These are phyloP conservation scores for Asbolus verrucosus DNA, from an alignment of 1,140 invertebrate genomes.

Conservation along the genomic window DNA sequence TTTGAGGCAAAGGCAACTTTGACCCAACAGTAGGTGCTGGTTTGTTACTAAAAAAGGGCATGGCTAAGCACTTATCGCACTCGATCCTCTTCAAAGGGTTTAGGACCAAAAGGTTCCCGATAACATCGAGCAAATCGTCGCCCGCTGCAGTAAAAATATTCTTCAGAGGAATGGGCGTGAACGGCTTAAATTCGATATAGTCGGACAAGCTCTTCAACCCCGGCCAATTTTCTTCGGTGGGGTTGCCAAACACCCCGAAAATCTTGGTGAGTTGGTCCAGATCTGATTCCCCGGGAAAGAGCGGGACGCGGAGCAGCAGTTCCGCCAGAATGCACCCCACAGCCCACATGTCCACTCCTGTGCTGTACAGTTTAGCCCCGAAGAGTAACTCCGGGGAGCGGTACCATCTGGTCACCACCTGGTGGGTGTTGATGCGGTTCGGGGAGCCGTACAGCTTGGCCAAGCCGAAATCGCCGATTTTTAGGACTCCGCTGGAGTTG, in stretches of 20 bases:
- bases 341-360: slow-evolving; percentile 99
- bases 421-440: slow-evolving; percentile 96
- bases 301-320: slow-evolving; percentile 89
- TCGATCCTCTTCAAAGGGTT: slow-evolving; percentile 88
- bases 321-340: slow-evolving; percentile 98
- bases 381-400: slow-evolving; percentile 95
- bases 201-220: slow-evolving; percentile 88
- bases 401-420: slow-evolving; percentile 97
- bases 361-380: slow-evolving; percentile 94
- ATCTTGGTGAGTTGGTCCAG: slow-evolving; percentile 96
- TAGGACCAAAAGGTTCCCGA: slow-evolving; percentile 83
- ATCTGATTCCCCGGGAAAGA: slow-evolving; percentile 97
- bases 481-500: slow-evolving; percentile 91
- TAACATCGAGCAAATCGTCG: slow-evolving; percentile 91
- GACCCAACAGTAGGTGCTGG: slow-evolving; percentile 86
- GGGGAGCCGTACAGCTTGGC: slow-evolving; percentile 98
- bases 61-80: slow-evolving; percentile 83
- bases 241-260: slow-evolving; percentile 92
- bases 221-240: slow-evolving; percentile 93
- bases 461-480: slow-evolving; percentile 98
- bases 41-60: slow-evolving; percentile 90
- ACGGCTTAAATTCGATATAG: slow-evolving; percentile 93
- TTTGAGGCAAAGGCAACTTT: slow-evolving; percentile 83
- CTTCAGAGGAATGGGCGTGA: slow-evolving; percentile 84
- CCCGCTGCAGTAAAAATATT: slow-evolving; percentile 96